These are phyloP conservation scores for Agelastica alni DNA, from an alignment of 2,888 invertebrate species.

Conservation along the genomic window DNA sequence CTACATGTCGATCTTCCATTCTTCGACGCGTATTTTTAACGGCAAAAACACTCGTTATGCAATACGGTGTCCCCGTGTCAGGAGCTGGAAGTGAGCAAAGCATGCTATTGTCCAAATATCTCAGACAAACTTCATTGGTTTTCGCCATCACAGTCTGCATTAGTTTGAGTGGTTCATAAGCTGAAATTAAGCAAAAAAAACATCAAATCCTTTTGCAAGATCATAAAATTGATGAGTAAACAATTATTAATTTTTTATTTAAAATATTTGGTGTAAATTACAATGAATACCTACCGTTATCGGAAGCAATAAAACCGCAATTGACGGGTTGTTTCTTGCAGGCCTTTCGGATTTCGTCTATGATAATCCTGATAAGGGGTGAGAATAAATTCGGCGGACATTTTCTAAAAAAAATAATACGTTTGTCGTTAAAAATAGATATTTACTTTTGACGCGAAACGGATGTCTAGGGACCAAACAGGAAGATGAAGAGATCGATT, in stretches of 20 bases:
- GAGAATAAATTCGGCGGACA: constrained; percentile 72
- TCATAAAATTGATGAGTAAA: no score
- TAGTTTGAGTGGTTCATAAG: constrained; percentile 71
- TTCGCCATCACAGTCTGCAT: constrained; percentile 76
- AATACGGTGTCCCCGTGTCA: constrained; percentile 56
- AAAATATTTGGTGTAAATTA: no score
- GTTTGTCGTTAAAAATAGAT: constrained; percentile 16
- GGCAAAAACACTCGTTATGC: constrained; percentile 67
- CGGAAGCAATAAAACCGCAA: constrained; percentile 66
- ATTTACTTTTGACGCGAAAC: constrained; percentile 10
- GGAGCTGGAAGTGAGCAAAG: constrained; percentile 68
- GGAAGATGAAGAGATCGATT: constrained; percentile 14
- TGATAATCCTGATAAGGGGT: constrained; percentile 68
- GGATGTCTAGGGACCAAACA: constrained; percentile 22
- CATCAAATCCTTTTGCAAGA: neutral
- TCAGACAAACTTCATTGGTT: constrained; percentile 72
- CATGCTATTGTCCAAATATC: constrained; percentile 70
- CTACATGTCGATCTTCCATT: constrained; percentile 92
- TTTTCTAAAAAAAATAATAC: constrained; percentile 63
- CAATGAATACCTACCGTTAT: constrained; percentile 64
- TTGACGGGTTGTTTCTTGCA: constrained; percentile 68
- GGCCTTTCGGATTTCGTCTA: constrained; percentile 68
- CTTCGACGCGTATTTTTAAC: constrained; percentile 81
- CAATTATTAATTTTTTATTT: no score
- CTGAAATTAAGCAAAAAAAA: constrained; percentile 54